Base-by-base conservation (phyloP, 2,888 invertebrate species). In the Platerodrilus igneus region DNA sequence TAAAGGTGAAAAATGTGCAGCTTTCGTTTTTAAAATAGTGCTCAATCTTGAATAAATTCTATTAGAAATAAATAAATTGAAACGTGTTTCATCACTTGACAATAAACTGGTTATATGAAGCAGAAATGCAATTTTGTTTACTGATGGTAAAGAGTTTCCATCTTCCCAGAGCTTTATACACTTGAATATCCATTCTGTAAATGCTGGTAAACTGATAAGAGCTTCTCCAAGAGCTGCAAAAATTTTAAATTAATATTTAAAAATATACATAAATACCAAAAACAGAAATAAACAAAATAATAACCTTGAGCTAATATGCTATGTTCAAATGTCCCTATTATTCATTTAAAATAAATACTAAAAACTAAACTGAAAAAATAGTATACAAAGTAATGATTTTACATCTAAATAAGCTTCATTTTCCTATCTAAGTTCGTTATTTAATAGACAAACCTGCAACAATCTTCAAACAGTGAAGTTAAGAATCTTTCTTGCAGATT, bases 31-130 rank as follows among this genome's bases (percentile, higher is more conserved):
- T 37, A 70, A 60, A 17, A 63, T 45, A 19, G 45, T 37, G 20
- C 65, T 62, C 1, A 73, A 44, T 40, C 62, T 63, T 29, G 62
- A 56, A 38, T 68, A 70, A 2, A 71, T 47, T 44, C 71, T 60
- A 55, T 73, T 63, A 31, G 59, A 53, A 13, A 74, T 71, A 45
- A 82, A 70, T 42, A 72, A 70, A n/a, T 74, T 66, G 52, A 83
- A 79, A 47, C 72, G 68, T 41, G 74, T 62, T 62, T 84, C 83
- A 48, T 76, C 73, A 30, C 65, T 62, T 3, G 76, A 74, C 13
- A 79, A 60, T 10, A 78, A 62, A n/a, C 78, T 79, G 2, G 78
- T 69, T 4, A 84, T 60, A 55, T 81, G 77, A 5, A 81, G 64
- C 20, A 79, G 71, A 50, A 87, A 86, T 3, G 80, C 69, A n/a